Conservation (phyloP, 2,888 invertebrate species). For the Nasonovia ribisnigri region DNA sequence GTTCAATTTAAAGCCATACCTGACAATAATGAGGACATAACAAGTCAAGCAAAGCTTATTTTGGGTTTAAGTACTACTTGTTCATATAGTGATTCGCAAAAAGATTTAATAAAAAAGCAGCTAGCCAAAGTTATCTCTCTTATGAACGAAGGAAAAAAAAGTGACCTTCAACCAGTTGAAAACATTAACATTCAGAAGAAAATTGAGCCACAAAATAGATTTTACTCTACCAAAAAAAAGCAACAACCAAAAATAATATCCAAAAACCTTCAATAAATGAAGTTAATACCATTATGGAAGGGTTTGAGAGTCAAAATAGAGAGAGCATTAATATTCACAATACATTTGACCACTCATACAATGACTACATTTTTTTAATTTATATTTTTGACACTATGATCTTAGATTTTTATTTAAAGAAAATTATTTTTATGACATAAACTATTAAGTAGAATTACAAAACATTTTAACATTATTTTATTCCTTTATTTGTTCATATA, state of each 20-base stretch:
- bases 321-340: background rate
- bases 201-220: background rate
- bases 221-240: background rate
- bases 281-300: background rate
- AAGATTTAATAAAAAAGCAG: background rate
- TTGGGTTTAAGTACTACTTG: background rate
- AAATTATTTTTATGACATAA: too few species aligned
- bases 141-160: background rate
- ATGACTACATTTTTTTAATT: too few species aligned
- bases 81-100: background rate
- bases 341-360: background rate
- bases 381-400: too few species aligned
- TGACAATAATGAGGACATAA: background rate
- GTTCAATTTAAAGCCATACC: slow-evolving; percentile 16
- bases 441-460: too few species aligned
- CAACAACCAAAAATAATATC: background rate
- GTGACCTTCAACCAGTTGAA: background rate
- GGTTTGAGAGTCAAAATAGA: background rate
- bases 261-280: background rate
- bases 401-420: too few species aligned
- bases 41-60: background rate
- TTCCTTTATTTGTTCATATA: too few species aligned
- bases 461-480: too few species aligned
- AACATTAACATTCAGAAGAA: background rate
- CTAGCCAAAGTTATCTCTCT: background rate